Base-by-base conservation (phyloP, 2,797 vertebrate genomes). In the Pempheris klunzingeri region DNA sequence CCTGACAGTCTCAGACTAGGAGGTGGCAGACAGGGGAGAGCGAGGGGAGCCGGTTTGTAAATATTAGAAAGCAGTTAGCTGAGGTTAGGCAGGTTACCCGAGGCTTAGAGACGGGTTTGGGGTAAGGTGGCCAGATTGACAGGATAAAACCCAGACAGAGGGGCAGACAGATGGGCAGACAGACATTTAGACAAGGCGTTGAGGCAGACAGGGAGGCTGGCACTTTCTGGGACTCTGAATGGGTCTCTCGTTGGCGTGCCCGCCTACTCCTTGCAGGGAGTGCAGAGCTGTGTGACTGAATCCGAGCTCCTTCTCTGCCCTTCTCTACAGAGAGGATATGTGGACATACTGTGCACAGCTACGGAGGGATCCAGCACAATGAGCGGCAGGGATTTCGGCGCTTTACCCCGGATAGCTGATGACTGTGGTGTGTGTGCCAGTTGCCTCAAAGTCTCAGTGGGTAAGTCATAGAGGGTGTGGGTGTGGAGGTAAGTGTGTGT, bases 1-100 rank as follows among this genome's bases (percentile, higher is more conserved):
- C 90, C 93, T 93, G 94, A 93, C 95, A 93, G 93, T 92, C 92
- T 90, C 87, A 84, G 92, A 92, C 90, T 82, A 86, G 89, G 84
- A 84, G 92, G 90, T 88, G 87, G 77, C 77, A 91, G 89, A 92
- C 90, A 89, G 86, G 59, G 77, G 87, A 73, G 90, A 81, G 82
- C 47, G 22, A 78, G 69, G 60, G 78, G 87, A 87, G 86, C 88
- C 82, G 88, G 90, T 82, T 84, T 82, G 83, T 81, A 74, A 87
- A 84, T 86, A 86, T 83, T 53, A 82, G 54, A 81, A 47, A 91
- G 90, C 92, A 84, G 89, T 90, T 91, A 84, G 86, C 91, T 83
- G 87, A 80, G 90, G 92, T 90, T 88, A 77, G 85, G 88, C 91
- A 92, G 93, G 93, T 80, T 79, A 70, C 78, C 69, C n/a, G n/a